Evolutionary conservation across 2,113 vertebrate genomes (phyloP).

Genomic region (Nipponia nippon): DNA sequence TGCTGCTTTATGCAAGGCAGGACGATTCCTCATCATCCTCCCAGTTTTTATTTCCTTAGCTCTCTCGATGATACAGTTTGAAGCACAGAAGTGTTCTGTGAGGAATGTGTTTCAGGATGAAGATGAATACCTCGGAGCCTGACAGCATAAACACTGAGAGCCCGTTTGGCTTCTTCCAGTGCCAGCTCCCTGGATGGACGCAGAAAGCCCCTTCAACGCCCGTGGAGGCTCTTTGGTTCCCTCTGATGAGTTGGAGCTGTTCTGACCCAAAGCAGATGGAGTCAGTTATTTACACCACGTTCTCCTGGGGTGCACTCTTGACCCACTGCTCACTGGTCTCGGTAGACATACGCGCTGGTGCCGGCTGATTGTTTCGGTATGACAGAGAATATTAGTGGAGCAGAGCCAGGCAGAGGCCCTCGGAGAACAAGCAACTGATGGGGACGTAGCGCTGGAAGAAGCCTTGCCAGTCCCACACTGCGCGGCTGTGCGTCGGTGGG

Average conservation of each 20-base stretch:
- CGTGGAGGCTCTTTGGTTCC: neutral
- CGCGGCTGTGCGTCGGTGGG: neutral
- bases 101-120: constrained; percentile 60
- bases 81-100: constrained; percentile 18
- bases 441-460: neutral
- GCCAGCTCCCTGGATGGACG: neutral
- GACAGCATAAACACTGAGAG: constrained; percentile 32
- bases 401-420: constrained; percentile 31
- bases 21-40: neutral
- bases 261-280: constrained; percentile 52
- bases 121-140: constrained; percentile 8
- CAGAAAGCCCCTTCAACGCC: neutral
- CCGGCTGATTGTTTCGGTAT: constrained; percentile 35
- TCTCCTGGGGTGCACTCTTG: constrained; percentile 46
- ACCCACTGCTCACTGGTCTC: constrained; percentile 5
- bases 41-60: neutral
- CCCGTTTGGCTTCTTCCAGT: constrained; percentile 35
- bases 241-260: constrained; percentile 45
- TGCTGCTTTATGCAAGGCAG: neutral
- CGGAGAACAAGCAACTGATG: neutral
- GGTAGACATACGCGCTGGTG: neutral
- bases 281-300: constrained; percentile 45
- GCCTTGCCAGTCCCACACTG: neutral
- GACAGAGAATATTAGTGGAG: constrained; percentile 34
- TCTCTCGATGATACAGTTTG: neutral